phyloP scores from a whole-genome alignment of 2,888 invertebrate species.

The Hermodice carunculata region DNA sequence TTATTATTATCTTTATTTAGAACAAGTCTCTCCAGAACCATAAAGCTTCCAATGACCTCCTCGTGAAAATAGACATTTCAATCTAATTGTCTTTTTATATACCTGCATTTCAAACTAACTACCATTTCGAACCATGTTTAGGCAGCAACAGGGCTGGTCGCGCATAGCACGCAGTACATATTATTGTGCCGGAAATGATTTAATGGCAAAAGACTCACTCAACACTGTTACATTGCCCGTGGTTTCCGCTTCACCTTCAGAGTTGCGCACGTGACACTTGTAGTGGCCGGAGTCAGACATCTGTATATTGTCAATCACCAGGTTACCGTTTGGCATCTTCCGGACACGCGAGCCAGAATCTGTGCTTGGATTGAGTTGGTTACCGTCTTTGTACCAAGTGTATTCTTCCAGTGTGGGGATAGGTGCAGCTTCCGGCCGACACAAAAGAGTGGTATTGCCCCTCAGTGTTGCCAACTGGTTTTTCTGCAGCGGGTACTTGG shows the following conservation, averaged over 20 bases:
- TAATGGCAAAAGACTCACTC: slow-evolving; percentile 49
- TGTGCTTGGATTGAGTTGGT: slow-evolving; percentile 28
- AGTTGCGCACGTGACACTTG: slow-evolving; percentile 56
- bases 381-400: slow-evolving; percentile 89
- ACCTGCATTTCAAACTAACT: no score
- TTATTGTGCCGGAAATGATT: neutral
- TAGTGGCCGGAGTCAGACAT: slow-evolving; percentile 52
- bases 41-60: no score
- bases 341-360: slow-evolving; percentile 65
- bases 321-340: slow-evolving; percentile 87
- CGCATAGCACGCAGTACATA: neutral
- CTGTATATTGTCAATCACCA: slow-evolving; percentile 78
- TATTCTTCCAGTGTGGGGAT: slow-evolving; percentile 73
- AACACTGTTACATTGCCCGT: slow-evolving; percentile 49
- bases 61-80: no score
- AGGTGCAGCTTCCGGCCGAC: slow-evolving; percentile 95
- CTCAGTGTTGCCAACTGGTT: slow-evolving; percentile 90
- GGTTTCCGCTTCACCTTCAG: slow-evolving; percentile 47
- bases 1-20: no score
- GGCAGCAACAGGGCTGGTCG: no score
- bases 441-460: slow-evolving; percentile 89
- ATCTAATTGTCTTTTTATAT: no score
- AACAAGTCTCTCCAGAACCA: no score
- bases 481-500: slow-evolving; percentile 89
- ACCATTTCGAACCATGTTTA: no score